A percentile compares a stretch with the other conserved stretches of the same genome.
These are phyloP conservation scores for Pyrochroa serraticornis DNA, from an alignment of 2,888 invertebrate genomes.

Conservation along the genomic window DNA sequence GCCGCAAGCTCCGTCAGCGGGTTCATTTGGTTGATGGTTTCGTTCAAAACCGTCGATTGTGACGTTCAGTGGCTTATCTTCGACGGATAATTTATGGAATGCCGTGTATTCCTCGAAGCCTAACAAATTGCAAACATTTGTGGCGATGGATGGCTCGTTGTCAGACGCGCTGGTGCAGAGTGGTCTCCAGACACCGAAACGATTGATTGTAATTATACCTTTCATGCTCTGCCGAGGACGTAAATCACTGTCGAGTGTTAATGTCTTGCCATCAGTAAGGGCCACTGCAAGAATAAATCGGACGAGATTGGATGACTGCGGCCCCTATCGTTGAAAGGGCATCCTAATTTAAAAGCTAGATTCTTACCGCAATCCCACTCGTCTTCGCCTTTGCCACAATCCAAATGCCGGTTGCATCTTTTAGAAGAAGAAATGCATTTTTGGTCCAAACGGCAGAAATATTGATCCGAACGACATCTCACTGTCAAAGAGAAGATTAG, in stretches of 20 bases:
- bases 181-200: conserved; percentile 69
- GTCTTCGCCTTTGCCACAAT: conserved; percentile 76
- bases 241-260: conserved; percentile 66
- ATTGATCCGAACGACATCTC: conserved; percentile 65
- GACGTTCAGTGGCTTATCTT: conserved; percentile 33
- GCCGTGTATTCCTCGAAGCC: conserved; percentile 64
- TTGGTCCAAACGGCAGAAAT: conserved; percentile 68
- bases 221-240: conserved; percentile 65
- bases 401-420: conserved; percentile 68
- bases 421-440: conserved; percentile 66
- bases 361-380: conserved; percentile 79
- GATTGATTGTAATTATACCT: conserved; percentile 69
- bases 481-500: conserved; percentile 55
- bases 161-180: conserved; percentile 63
- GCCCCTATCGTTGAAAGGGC: too few species aligned
- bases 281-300: conserved; percentile 63
- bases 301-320: conserved; percentile 3
- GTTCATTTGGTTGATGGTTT: conserved; percentile 12
- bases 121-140: conserved; percentile 68
- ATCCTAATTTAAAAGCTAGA: conserved; percentile 18
- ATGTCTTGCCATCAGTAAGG: conserved; percentile 68
- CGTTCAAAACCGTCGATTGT: conserved; percentile 27
- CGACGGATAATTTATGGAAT: conserved; percentile 39
- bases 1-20: conserved; percentile 53
- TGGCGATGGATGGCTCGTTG: conserved; percentile 61